Base-by-base conservation (phyloP, 1,140 invertebrate genomes). In the Antheraea pernyi region DNA sequence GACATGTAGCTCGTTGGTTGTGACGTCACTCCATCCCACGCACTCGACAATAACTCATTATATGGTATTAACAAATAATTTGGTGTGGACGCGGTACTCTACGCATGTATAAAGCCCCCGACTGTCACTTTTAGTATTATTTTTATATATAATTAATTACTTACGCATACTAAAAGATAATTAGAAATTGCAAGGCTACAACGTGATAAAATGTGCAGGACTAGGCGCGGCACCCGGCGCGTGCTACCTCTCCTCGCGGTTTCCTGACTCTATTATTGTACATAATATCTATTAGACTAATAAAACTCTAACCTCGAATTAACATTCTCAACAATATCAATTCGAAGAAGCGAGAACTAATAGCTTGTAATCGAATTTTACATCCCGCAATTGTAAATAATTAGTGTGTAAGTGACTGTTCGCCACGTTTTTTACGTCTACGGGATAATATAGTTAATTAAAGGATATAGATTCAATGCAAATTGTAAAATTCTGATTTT, bases 371-470 rank as follows among this genome's bases (percentile, higher is more conserved):
- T 53, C 1, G 16, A 53, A 53, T 13, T 16, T 53, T 2, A 53
- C 11, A 13, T 53, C 13, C 46, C 13, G 46, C 46, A 16, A 53
- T 10, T 53, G 46, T 53, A 53, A 53, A 53, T 53, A 53, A 13
- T 53, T 53, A 53, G 46, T 13, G 16, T 53, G 6, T 53, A 36
- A 63, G 18, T 85, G 85, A 89, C 75, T 87, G 83, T 91, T 89
- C 89, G 86, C 85, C 85, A 90, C 86, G 46, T 90, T 90, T 91
- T 91, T 88, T 91, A 91, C 83, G 86, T 91, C 88, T 89, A 82
- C 74, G 76, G 83, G 74, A 65, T 67, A 70, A 65, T 61, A 69
- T 71, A 72, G 65, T 61, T 46, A 42, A 42, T 68, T 69, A 67
- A 59, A 71, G 69, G 79, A 81, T 69, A 68, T 80, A 75, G 72